Evolutionary conservation across 2,888 invertebrate species (phyloP), one percentile per base, ranked within the genome.

Genomic region (Megamerina dolium): DNA sequence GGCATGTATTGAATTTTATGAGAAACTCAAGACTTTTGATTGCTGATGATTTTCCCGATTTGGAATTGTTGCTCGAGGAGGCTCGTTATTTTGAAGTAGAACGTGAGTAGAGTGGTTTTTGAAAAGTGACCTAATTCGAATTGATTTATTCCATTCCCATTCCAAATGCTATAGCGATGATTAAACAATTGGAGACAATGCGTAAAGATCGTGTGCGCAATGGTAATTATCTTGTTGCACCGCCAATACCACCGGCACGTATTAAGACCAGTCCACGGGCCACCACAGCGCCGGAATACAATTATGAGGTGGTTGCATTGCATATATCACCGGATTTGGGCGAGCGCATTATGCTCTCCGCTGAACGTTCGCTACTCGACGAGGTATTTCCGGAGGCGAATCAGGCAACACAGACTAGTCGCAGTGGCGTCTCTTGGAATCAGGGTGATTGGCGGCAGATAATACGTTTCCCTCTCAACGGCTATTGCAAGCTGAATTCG

Each of bases 1-100:
- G 96, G 17, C 94, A 97, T 71, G 91, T 99, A 62, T 79, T 99
- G 51, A 96, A 96, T 75, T 99, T 90, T 72, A 83, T 99, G 79
- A 80, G 97, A 60, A 90, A 93, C 70, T 87, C 89, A 47, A 82
- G 85, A 59, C 79, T 95, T 41, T 75, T 91, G 49, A 81, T 96
- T 58, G 91, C 95, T 0, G 83, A 85, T 18, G 83, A 88, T 68
- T 96, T 95, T 71, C 77, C 81, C 20, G 87, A 93, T 65, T 72
- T 88, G 53, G 93, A 95, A 60, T 77, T 95, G 53, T 75, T 96
- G 38, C 70, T 91, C 33, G 90, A 92, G 63, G 96, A 96, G 71
- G 93, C 93, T 1, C 78, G 82, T 55, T 95, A 86, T 71, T 95
- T 92, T 66, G 92, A 93, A 63, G 82, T 95, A 49, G 80, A 82